A percentile compares a stretch with the other conserved stretches of the same genome.
Evolutionary conservation across 1,140 invertebrate species (phyloP).

Genomic region (Phocides pigmalion): DNA sequence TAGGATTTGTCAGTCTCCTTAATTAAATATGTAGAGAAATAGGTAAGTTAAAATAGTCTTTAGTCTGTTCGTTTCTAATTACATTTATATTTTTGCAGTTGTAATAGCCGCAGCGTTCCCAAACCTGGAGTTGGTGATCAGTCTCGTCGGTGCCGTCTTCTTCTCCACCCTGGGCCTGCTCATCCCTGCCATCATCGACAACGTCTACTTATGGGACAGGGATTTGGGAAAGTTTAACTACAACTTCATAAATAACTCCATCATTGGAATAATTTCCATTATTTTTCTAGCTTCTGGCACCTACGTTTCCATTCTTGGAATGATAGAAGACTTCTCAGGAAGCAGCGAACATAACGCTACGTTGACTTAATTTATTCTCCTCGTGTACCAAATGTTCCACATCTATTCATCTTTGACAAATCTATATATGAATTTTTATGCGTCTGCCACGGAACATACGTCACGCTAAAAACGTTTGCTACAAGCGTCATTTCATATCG

Average conservation of each 20-base stretch:
- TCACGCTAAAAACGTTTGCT: no score
- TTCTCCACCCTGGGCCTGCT: constrained; percentile 93
- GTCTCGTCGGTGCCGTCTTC: constrained; percentile 93
- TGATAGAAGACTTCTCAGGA: constrained; percentile 77
- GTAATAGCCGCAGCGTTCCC: constrained; percentile 90
- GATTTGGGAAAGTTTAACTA: constrained; percentile 86
- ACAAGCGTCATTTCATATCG: no score
- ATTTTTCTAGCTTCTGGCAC: constrained; percentile 88
- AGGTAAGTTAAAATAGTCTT: no score
- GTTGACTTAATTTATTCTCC: constrained; percentile 35
- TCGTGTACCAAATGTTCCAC: no score
- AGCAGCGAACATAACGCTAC: constrained; percentile 39
- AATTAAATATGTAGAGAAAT: no score
- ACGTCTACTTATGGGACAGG: constrained; percentile 86
- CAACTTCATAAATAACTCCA: constrained; percentile 87
- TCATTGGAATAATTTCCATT: constrained; percentile 85
- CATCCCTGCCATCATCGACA: constrained; percentile 93
- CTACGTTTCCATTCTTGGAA: constrained; percentile 85
- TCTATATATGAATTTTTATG: no score
- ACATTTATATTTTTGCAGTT: constrained; percentile 87
- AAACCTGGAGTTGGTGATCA: constrained; percentile 93
- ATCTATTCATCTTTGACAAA: no score
- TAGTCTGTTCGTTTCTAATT: no score
- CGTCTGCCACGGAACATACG: no score
- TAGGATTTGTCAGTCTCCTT: no score